Base-by-base conservation (phyloP, 2,888 invertebrate species). In the Meganola albula region DNA sequence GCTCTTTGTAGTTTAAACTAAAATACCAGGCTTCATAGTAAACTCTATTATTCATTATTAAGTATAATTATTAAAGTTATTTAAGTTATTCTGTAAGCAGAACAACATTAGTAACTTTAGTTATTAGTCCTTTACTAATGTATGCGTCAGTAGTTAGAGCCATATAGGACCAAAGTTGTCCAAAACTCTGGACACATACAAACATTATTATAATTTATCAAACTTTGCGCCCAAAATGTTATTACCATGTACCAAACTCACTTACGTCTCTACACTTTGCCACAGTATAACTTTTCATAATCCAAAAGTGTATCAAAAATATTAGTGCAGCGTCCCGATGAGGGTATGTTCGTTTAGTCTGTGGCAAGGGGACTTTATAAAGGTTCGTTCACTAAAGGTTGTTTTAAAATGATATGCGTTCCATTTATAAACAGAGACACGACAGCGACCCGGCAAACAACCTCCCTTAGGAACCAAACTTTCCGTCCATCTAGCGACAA, bases 401-500 rank as follows among this genome's bases (percentile, higher is more conserved):
- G 58, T 65, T 77, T 73, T 70, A 71, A 78, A 80, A 82, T 76
- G 73, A 77, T 75, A 75, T 74, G 74, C 73, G 71, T 80, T 79
- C 71, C 83, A 78, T 85, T 79, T 83, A 77, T 79, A 83, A 82
- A 79, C 80, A 80, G 66, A 61, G 77, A 74, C 74, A 73, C 61
- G 65, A 65, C 68, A 63, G 58, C 73, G 73, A 72, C 70, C 75
- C 74, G 60, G 61, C 77, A 73, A 77, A 75, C 79, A 76, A 57
- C 63, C 74, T 83, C 84, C 84, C 85, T 60, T 31, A 76, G 82
- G 86, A 82, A 48, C 71, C 37, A 72, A 85, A 87, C 80, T 87
- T 87, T 79, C 62, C 78, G 79, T 79, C 85, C 84, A 84, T 76
- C 84, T 80, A 76, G 82, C 86, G 86, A 87, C 86, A 85, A 86